Evolutionary conservation across 37 sponge, comb jelly and placozoan species (phyloP).

Genomic region (Bolinopsis microptera): DNA sequence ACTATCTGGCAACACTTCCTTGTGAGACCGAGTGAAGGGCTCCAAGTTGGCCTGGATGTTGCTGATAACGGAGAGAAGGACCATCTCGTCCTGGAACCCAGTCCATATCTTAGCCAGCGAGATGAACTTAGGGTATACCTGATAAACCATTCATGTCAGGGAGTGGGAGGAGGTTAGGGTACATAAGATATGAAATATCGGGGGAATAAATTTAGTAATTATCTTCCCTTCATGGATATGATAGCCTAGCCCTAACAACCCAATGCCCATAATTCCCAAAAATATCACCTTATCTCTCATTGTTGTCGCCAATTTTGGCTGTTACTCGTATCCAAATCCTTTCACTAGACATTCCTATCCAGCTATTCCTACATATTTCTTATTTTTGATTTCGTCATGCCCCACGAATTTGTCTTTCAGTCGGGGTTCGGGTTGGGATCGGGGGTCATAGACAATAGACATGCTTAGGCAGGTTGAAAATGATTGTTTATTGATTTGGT

Average conservation of each 20-base stretch:
- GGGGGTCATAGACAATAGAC: too few species aligned
- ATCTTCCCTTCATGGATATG: neutral
- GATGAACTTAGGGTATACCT: conserved; percentile 85
- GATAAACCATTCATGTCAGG: too few species aligned
- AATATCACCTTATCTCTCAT: neutral
- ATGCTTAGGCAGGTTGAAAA: too few species aligned
- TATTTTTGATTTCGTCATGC: too few species aligned
- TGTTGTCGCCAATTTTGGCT: neutral
- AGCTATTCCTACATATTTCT: too few species aligned
- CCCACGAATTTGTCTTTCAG: too few species aligned
- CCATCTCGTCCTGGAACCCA: conserved; percentile 95
- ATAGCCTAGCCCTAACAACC: neutral
- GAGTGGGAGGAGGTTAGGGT: neutral
- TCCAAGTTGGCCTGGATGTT: conserved; percentile 80
- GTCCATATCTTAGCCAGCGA: conserved; percentile 79
- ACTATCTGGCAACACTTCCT: conserved; percentile 40
- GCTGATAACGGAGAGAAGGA: conserved; percentile 90
- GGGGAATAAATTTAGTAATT: neutral
- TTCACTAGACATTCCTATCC: too few species aligned
- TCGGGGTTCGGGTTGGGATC: too few species aligned
- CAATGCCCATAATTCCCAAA: neutral
- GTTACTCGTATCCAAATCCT: too few species aligned
- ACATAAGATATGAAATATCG: too few species aligned
- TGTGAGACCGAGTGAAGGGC: conserved; percentile 75
- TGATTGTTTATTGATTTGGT: too few species aligned